phyloP scores from a whole-genome alignment of 2,797 vertebrate genomes.

The Lindbergichthys nudifrons region DNA sequence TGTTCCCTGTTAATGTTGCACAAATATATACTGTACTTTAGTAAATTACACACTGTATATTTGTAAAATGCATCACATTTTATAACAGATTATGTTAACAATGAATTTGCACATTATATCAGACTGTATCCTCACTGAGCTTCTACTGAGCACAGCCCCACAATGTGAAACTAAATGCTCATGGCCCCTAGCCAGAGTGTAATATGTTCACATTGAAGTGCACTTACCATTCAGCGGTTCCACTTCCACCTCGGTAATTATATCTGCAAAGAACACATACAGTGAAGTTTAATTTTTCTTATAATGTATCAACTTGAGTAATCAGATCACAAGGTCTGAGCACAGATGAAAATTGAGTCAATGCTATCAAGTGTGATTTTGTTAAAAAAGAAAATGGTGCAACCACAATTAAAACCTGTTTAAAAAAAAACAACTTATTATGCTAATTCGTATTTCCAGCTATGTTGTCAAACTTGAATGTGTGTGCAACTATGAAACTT shows the following conservation, averaged over 20 bases:
- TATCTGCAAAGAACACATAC: constrained; percentile 68
- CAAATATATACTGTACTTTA: not conserved
- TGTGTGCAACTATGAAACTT: not conserved
- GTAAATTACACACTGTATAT: not conserved
- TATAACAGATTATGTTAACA: not conserved
- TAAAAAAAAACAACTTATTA: too few species aligned
- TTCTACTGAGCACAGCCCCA: not conserved
- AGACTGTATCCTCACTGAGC: not conserved
- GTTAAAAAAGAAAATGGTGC: not conserved
- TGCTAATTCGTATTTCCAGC: not conserved
- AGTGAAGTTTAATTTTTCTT: not conserved
- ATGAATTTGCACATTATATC: not conserved
- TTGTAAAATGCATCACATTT: not conserved
- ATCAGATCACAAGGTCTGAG: constrained; percentile 9
- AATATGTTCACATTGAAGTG: constrained; percentile 5
- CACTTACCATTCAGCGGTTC: constrained; percentile 82
- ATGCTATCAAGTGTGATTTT: not conserved
- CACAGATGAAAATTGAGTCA: not conserved
- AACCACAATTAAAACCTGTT: not conserved
- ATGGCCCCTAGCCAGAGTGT: not conserved
- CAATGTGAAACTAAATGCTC: not conserved
- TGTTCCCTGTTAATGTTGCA: not conserved
- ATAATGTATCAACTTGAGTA: not conserved
- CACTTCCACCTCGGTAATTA: constrained; percentile 79
- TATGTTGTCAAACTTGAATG: not conserved